Conservation (phyloP, 1,140 invertebrate species). For the Drosophila watanabei region DNA sequence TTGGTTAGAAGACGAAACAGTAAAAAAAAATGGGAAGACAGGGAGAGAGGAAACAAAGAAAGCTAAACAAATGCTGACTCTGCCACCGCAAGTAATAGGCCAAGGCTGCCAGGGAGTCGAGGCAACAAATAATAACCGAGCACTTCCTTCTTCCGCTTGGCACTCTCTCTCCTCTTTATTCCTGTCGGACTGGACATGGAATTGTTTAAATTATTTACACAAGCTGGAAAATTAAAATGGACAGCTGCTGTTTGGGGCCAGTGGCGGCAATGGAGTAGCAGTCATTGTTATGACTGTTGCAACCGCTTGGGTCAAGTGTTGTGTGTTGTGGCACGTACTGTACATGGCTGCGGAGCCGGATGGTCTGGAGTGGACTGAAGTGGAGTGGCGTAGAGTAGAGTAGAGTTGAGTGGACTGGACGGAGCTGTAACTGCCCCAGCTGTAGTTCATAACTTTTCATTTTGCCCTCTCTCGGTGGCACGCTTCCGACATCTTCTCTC, state of each 20-base stretch:
- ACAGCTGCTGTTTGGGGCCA: constrained; percentile 54
- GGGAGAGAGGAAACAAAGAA: constrained; percentile 21
- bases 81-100: constrained; percentile 48
- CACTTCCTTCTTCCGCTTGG: constrained; percentile 36
- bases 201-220: constrained; percentile 79
- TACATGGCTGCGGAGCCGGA: constrained; percentile 30
- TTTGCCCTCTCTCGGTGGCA: constrained; percentile 7
- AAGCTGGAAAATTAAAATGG: constrained; percentile 74
- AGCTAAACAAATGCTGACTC: constrained; percentile 46
- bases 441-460: constrained; percentile 70
- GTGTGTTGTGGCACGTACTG: constrained; percentile 69
- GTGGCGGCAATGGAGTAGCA: constrained; percentile 11
- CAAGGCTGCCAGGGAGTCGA: constrained; percentile 30
- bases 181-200: constrained; percentile 45
- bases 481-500: constrained; percentile 16
- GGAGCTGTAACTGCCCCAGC: constrained; percentile 32
- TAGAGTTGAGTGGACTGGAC: not conserved
- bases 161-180: constrained; percentile 13
- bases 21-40: constrained; percentile 3
- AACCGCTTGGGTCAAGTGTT: constrained; percentile 58
- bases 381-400: constrained; percentile 7
- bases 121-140: constrained; percentile 53
- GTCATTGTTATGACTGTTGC: constrained; percentile 64
- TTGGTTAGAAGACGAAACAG: constrained; percentile 35
- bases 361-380: constrained; percentile 16